Evolutionary conservation across 1,140 invertebrate genomes (phyloP).

Genomic region (Ptiloglossa arizonensis): DNA sequence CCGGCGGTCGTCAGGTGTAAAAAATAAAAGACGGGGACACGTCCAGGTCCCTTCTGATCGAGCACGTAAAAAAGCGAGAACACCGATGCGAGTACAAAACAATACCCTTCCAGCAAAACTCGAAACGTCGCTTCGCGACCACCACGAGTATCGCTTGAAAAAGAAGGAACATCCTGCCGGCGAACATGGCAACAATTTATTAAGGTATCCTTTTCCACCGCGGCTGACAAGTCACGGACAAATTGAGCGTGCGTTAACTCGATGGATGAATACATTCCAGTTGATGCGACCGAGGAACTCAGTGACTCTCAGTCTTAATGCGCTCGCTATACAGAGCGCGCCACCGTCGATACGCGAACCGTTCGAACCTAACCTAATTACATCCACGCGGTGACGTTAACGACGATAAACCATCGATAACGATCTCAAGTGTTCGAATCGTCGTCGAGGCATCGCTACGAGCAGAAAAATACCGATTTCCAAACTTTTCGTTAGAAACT

Average conservation of each 20-base stretch:
- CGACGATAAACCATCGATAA: no score
- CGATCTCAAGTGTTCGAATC: no score
- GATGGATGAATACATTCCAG: slow-evolving; percentile 66
- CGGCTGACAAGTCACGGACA: slow-evolving; percentile 63
- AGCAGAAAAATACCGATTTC: no score
- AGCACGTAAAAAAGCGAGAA: slow-evolving; percentile 43
- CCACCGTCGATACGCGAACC: slow-evolving; percentile 5
- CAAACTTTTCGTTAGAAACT: no score
- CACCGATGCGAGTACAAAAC: slow-evolving; percentile 36
- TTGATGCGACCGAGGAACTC: slow-evolving; percentile 55
- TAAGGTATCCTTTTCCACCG: slow-evolving; percentile 66
- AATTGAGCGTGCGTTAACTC: slow-evolving; percentile 68
- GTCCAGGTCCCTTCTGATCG: background rate
- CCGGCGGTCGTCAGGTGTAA: slow-evolving; percentile 29
- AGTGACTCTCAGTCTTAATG: slow-evolving; percentile 62
- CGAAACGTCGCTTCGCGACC: slow-evolving; percentile 47
- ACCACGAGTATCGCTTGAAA: slow-evolving; percentile 42
- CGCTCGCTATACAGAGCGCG: background rate
- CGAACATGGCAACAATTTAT: slow-evolving; percentile 67
- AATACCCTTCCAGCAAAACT: slow-evolving; percentile 56
- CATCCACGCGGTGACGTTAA: no score
- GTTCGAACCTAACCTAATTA: no score
- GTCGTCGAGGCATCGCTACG: no score
- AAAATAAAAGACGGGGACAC: slow-evolving; percentile 19
- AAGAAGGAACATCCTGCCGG: slow-evolving; percentile 35